These are phyloP conservation scores for Ceratoteleas bidentatus DNA, from an alignment of 1,140 invertebrate genomes.

Conservation along the genomic window DNA sequence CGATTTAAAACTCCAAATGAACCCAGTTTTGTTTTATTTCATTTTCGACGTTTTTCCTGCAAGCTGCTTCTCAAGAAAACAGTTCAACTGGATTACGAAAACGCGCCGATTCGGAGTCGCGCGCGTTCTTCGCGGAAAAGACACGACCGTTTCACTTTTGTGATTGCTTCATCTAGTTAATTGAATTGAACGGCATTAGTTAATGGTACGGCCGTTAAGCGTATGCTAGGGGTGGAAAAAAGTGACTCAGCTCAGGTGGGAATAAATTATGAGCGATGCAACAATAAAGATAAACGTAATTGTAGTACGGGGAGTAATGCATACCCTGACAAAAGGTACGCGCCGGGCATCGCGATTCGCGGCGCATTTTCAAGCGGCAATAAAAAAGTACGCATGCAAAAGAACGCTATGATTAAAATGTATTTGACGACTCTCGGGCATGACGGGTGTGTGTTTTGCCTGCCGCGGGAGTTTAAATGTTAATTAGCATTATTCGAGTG, in stretches of 20 bases:
- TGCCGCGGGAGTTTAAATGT: conserved; percentile 24
- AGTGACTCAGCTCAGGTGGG: conserved; percentile 34
- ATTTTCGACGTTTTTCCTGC: no score
- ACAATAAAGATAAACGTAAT: conserved; percentile 66
- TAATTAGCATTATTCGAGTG: conserved; percentile 39
- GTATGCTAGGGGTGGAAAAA: conserved; percentile 18
- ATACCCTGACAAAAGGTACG: conserved; percentile 46
- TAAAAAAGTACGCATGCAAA: conserved; percentile 46
- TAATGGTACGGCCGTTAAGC: conserved; percentile 32
- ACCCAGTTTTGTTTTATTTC: no score
- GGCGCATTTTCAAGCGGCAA: conserved; percentile 35
- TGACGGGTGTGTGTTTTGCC: conserved; percentile 26
- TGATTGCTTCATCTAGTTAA: conserved; percentile 61
- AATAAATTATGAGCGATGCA: conserved; percentile 65
- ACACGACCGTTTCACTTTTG: conserved; percentile 13
- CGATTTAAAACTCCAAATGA: no score
- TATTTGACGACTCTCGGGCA: conserved; percentile 43
- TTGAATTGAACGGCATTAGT: conserved; percentile 59
- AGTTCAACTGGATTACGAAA: background rate
- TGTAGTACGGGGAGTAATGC: conserved; percentile 53
- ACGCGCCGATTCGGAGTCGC: no score
- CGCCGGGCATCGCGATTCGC: conserved; percentile 30
- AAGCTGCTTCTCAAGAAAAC: background rate
- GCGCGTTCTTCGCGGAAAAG: background rate
- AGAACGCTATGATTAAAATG: conserved; percentile 53